Evolutionary conservation across 2,113 vertebrate species (phyloP), one percentile per base, ranked within the genome.

Genomic region (Porphyrio hochstetteri): DNA sequence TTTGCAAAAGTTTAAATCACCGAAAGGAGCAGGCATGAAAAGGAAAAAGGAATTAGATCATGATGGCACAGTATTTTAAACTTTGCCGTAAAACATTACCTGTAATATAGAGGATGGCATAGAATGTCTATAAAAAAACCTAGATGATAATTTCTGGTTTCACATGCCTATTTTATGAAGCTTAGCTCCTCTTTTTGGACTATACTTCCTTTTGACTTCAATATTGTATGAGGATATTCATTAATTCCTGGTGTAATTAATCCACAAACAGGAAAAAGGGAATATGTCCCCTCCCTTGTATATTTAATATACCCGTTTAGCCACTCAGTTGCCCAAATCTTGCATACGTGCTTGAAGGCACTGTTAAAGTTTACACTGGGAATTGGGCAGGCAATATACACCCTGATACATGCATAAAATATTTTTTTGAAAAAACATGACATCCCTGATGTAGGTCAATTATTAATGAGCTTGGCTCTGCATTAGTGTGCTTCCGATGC

Each of bases 391-490:
- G 60, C 59, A 95, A 89, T 65, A 82, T 20, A 86, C n/a, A 87
- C 48, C 19, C 36, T 16, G 86, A 95, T n/a, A 85, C 63, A 94
- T 89, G 70, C 88, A 96, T 90, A 91, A 96, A 96, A 82, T 93
- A 81, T 95, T 82, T 7, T 85, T 93, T 87, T 75, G 90, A 96
- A 95, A 94, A 96, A 97, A 40, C 8, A 82, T 90, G 28, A 63
- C 29, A 74, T 93, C 42, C 59, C 50, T 74, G 60, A 59, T 71
- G 46, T 59, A 71, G 79, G 40, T 97, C 78, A 96, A 90, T 97
- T 94, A 91, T 95, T 97, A 88, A 96, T 91, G 79, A 97, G 25
- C 13, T 94, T 91, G 85, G 85, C 63, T 95, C 52, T 82, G 61
- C 92, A 68, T 67, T 60, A 92, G n/a, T 48, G 23, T 95, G 64